Percentiles rank a stretch among this genome's conserved stretches.
These are phyloP conservation scores for Percopsis transmontana DNA, from an alignment of 2,113 vertebrate species.

Conservation along the genomic window DNA sequence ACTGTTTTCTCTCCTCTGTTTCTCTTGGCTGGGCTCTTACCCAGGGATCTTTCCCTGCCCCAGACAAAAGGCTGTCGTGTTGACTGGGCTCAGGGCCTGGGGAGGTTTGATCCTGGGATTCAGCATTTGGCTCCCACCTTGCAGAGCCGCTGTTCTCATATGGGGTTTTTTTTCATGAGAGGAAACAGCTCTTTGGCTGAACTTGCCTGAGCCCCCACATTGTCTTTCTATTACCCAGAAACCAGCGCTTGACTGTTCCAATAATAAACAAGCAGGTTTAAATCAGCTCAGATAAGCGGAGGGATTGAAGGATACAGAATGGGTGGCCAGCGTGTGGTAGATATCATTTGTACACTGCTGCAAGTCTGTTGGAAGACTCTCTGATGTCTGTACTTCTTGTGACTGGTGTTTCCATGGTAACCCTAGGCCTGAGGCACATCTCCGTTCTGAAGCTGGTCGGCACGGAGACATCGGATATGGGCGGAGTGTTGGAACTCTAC, in stretches of 20 bases:
- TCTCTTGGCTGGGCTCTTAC: constrained; percentile 45
- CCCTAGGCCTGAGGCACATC: constrained; percentile 92
- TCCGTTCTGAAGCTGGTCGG: constrained; percentile 92
- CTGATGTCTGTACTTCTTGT: constrained; percentile 4
- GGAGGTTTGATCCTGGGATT: constrained; percentile 49
- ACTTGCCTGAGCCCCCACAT: constrained; percentile 24
- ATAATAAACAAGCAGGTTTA: constrained; percentile 30
- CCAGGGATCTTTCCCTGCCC: constrained; percentile 9
- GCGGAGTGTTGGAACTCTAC: constrained; percentile 92
- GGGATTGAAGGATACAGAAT: not conserved
- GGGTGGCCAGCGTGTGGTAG: constrained; percentile 15
- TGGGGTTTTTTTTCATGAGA: constrained; percentile 38
- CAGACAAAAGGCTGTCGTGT: constrained; percentile 50
- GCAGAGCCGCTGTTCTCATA: constrained; percentile 37
- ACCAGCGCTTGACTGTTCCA: constrained; percentile 19
- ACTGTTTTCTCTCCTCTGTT: constrained; percentile 32
- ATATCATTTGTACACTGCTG: no score
- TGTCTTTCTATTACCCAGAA: constrained; percentile 28
- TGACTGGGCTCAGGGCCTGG: constrained; percentile 46
- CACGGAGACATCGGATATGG: constrained; percentile 80
- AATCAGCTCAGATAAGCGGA: constrained; percentile 17
- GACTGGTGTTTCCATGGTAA: constrained; percentile 39
- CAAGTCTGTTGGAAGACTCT: constrained; percentile 2
- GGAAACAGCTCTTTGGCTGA: constrained; percentile 46
- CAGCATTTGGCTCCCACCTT: constrained; percentile 42